Conservation (phyloP, 1,140 invertebrate genomes). For the Temnothorax nylanderi region DNA sequence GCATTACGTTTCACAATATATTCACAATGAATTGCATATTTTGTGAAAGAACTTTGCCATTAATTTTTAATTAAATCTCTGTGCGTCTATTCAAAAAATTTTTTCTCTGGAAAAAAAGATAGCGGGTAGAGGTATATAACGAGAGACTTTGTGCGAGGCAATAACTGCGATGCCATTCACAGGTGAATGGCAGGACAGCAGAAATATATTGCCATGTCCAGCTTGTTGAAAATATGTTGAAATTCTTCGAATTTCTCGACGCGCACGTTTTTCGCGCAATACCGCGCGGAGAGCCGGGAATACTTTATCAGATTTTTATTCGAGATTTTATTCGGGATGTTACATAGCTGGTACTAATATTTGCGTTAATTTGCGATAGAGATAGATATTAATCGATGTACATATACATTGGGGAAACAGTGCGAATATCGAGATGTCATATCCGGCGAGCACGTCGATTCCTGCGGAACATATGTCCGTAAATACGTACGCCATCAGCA, state of each 20-base stretch:
- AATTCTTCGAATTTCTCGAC: not conserved
- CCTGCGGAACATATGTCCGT: conserved; percentile 10
- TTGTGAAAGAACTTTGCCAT: not conserved
- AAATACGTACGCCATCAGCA: conserved; percentile 59
- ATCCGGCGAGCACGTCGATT: conserved; percentile 50
- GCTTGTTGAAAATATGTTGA: not conserved
- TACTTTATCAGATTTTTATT: not conserved
- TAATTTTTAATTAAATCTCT: conserved; percentile 26
- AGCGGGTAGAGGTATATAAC: not conserved
- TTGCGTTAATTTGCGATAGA: not conserved
- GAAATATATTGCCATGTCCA: conserved; percentile 10
- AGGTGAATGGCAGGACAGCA: conserved; percentile 15
- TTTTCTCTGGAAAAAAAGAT: not conserved
- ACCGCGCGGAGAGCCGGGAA: not conserved
- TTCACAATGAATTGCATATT: conserved; percentile 7
- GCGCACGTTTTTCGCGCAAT: not conserved
- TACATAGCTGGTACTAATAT: not conserved
- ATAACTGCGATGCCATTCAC: conserved; percentile 41
- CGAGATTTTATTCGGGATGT: not conserved
- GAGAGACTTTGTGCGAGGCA: not conserved
- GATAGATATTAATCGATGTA: not conserved
- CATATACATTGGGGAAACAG: not conserved
- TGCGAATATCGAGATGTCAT: conserved; percentile 2
- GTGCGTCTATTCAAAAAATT: not conserved
- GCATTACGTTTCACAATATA: not conserved